These are phyloP conservation scores for Oophaga pumilio DNA, from an alignment of 2,113 vertebrate genomes.

Conservation along the genomic window DNA sequence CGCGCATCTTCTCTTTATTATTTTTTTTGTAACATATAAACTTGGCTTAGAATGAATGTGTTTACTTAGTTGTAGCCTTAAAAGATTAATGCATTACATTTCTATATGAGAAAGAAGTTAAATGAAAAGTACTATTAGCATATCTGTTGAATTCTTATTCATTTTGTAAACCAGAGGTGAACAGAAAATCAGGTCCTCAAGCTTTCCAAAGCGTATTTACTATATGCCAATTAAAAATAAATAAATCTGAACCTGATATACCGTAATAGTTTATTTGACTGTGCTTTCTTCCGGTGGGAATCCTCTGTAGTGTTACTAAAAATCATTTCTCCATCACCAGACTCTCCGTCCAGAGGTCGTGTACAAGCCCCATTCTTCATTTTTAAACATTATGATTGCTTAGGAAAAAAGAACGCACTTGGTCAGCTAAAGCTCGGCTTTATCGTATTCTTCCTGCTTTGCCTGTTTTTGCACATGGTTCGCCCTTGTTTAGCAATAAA, in stretches of 20 bases:
- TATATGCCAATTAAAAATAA: background rate
- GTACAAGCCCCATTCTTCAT: background rate
- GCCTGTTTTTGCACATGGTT: conserved; percentile 14
- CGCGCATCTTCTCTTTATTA: too few species aligned
- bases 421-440: background rate
- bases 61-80: background rate
- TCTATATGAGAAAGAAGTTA: background rate
- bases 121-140: background rate
- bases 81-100: background rate
- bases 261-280: background rate
- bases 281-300: background rate
- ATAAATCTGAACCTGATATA: background rate
- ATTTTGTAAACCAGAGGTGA: background rate
- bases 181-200: too few species aligned
- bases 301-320: background rate
- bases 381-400: background rate
- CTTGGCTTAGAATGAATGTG: too few species aligned
- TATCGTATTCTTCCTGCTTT: conserved; percentile 17
- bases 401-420: background rate
- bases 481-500: conserved; percentile 31
- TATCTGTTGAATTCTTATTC: background rate
- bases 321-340: background rate
- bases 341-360: background rate
- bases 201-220: background rate
- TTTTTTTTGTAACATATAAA: too few species aligned